A percentile compares a stretch with the other conserved stretches of the same genome.
Evolutionary conservation across 1,140 invertebrate genomes (phyloP).

Genomic region (Ridgeia piscesae): DNA sequence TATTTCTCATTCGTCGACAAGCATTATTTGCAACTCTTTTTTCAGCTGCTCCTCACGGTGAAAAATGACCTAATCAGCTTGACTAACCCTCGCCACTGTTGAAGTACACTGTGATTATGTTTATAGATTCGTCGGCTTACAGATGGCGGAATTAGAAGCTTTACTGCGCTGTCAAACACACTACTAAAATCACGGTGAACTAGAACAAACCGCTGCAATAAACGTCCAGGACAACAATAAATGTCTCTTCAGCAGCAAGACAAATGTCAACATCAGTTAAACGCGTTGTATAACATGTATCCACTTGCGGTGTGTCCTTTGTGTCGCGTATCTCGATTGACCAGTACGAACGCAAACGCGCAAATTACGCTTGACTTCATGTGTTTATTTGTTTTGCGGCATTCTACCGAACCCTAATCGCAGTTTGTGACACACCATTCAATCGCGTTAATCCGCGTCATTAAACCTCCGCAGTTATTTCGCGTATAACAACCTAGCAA

Average conservation of each 20-base stretch:
- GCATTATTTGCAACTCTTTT: background rate
- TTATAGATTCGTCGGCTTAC: background rate
- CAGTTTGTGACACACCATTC: no score
- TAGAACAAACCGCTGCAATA: background rate
- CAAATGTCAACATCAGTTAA: no score
- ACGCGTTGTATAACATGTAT: no score
- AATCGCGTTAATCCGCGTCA: no score
- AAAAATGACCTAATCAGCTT: background rate
- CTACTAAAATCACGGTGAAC: background rate
- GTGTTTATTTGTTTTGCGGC: no score
- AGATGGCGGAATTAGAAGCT: background rate
- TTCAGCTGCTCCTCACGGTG: background rate
- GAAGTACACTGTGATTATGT: background rate
- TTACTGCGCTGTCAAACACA: background rate
- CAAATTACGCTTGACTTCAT: no score
- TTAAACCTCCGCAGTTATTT: no score
- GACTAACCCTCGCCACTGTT: background rate
- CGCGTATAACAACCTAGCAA: no score
- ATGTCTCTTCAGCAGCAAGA: background rate
- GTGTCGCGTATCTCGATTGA: no score
- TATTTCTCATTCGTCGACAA: background rate
- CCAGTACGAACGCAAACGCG: no score
- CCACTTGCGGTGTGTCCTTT: no score
- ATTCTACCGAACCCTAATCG: no score
- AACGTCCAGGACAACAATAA: background rate